A percentile compares a stretch with the other conserved stretches of the same genome.
Evolutionary conservation across 2,888 invertebrate genomes (phyloP).

Genomic region (Lepidonotus clava): DNA sequence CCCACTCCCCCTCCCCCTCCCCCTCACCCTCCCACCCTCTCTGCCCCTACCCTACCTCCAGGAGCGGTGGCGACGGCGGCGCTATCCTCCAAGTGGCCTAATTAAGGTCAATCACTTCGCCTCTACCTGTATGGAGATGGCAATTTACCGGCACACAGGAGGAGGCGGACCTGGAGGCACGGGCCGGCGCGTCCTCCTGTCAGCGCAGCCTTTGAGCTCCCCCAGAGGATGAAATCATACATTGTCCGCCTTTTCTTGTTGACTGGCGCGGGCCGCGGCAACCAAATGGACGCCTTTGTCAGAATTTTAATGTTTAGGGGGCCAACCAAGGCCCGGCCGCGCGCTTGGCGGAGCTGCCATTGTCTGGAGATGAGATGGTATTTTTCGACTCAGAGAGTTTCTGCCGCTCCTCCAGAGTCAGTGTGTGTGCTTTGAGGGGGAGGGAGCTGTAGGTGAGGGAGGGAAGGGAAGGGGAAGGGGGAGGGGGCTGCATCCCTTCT

Average conservation of each 20-base stretch:
- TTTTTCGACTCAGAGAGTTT: conserved; percentile 37
- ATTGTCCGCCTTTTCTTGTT: conserved; percentile 48
- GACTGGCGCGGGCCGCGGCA: conserved; percentile 28
- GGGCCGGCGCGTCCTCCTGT: neutral
- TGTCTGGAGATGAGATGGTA: conserved; percentile 20
- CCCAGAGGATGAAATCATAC: conserved; percentile 41
- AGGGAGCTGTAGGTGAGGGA: neutral
- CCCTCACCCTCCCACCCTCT: too few species aligned
- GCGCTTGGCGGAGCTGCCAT: conserved; percentile 29
- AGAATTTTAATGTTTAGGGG: conserved; percentile 46
- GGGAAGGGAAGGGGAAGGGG: too few species aligned
- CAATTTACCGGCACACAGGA: too few species aligned
- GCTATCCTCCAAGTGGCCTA: too few species aligned
- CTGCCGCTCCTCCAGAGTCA: neutral
- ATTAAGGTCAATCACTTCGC: too few species aligned
- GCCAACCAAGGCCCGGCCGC: neutral
- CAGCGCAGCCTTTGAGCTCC: conserved; percentile 5
- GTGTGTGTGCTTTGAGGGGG: neutral
- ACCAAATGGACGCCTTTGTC: conserved; percentile 45
- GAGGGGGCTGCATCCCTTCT: too few species aligned
- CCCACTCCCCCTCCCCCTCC: too few species aligned
- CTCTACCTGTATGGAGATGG: too few species aligned
- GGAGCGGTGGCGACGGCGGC: too few species aligned
- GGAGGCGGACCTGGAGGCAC: too few species aligned
- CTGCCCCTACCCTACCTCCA: too few species aligned